Conservation (phyloP, 30 jellyfish, hydroid and myxozoan genomes). For the Turritopsis rubra region DNA sequence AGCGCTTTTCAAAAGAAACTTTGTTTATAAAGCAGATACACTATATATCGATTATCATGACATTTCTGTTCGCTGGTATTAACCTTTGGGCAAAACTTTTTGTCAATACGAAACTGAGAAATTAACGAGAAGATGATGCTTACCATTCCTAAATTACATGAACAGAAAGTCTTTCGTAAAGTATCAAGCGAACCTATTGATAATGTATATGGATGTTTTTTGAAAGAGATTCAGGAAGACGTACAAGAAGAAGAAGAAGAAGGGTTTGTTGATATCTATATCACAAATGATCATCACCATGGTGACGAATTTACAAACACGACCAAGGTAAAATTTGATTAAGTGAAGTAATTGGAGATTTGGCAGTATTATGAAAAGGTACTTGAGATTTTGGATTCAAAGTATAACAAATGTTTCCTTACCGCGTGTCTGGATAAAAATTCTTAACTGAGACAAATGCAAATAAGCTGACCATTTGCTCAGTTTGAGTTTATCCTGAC, state of each 20-base stretch:
- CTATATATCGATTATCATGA: background rate
- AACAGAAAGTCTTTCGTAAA: background rate
- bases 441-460: background rate
- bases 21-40: background rate
- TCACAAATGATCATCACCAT: background rate
- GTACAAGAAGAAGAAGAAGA: conserved; percentile 2
- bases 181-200: conserved; percentile 1
- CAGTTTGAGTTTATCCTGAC: background rate
- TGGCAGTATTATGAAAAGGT: background rate
- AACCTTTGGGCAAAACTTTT: background rate
- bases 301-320: background rate
- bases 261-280: background rate
- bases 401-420: background rate
- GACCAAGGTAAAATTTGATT: background rate
- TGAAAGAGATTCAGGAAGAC: background rate
- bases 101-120: background rate
- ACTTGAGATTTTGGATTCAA: background rate
- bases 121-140: background rate
- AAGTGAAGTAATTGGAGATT: background rate
- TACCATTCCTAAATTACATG: background rate
- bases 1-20: background rate
- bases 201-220: background rate
- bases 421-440: background rate
- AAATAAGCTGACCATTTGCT: background rate
- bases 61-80: background rate